These are phyloP conservation scores for Phalacrocorax aristotelis DNA, from an alignment of 2,113 vertebrate species.

Conservation along the genomic window DNA sequence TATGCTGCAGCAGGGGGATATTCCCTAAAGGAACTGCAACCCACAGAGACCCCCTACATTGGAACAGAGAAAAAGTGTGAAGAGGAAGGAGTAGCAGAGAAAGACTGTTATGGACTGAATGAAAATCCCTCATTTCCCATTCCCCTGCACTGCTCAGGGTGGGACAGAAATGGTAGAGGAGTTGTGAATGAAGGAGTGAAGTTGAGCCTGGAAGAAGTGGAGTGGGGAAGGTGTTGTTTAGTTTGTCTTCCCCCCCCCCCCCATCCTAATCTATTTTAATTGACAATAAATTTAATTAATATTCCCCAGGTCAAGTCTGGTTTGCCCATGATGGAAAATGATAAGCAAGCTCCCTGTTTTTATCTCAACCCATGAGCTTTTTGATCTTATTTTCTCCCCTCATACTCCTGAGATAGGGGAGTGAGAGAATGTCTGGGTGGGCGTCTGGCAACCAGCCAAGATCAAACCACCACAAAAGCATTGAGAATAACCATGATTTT, in stretches of 20 bases:
- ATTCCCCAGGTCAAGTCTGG: not conserved
- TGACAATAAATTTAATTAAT: not conserved
- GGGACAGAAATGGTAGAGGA: not conserved
- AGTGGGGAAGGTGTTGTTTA: not conserved
- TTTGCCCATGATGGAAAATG: not conserved
- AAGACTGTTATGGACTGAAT: not conserved
- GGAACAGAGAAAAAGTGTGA: not conserved
- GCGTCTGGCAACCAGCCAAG: not conserved
- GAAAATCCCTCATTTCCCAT: fast-evolving
- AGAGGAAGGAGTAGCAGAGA: not conserved
- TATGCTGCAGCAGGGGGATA: fast-evolving
- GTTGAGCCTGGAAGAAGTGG: not conserved
- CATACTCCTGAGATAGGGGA: not conserved
- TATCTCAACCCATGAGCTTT: not conserved
- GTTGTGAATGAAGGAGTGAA: not conserved
- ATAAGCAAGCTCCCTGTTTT: not conserved
- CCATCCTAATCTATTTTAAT: not conserved
- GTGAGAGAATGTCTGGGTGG: not conserved
- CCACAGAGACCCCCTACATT: fast-evolving
- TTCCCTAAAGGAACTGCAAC: not conserved
- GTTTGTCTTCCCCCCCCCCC: not conserved
- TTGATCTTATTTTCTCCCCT: not conserved
- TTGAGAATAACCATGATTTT: not conserved
- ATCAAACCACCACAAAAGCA: not conserved
- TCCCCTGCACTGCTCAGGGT: not conserved